Base-by-base conservation (phyloP, 2,888 invertebrate genomes). In the Trichopoda pennipes region DNA sequence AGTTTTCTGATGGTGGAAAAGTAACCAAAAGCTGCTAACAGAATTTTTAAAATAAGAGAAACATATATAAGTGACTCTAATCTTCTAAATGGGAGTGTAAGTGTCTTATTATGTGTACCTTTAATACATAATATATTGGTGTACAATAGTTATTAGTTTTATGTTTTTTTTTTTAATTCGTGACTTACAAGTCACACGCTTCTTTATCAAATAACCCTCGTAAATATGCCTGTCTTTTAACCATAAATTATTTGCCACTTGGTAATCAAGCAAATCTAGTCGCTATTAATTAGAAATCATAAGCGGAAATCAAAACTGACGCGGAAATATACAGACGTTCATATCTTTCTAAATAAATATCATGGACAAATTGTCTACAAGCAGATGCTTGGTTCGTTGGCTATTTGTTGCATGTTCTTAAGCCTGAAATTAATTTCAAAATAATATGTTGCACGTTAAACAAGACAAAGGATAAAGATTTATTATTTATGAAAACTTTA, bases 261-360 rank as follows among this genome's bases (percentile, higher is more conserved):
- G 35, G 56, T 56, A 69, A 69, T 76, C 51, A 70, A 77, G 61
- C 23, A 77, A 77, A 77, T 64, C 70, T 49, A 63, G 77, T 77
- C 70, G 38, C 55, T 77, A 77, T 77, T 77, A 77, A 77, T 77
- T 77, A 77, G 56, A 77, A 28, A 77, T 70, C 77, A 63, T 70
- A 77, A 77, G 56, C 70, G 70, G 63, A 77, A 77, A 77, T 70
- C 63, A 63, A 56, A 77, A 77, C 53, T 70, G 28, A 42, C 77
- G 70, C 49, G 70, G 56, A 77, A 69, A 63, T 63, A 42, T 49
- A 70, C 69, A 77, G 28, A 63, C 70, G 70, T 69, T 61, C 35
- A 35, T 12, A 42, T 35, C 14, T 32, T 38, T 68, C 23, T 28
- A 23, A 35, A 44, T 28, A 63, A 35, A 44, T 28, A 55, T 51